Base-by-base conservation (phyloP, 2,888 invertebrate species). In the Agrotis clavis region DNA sequence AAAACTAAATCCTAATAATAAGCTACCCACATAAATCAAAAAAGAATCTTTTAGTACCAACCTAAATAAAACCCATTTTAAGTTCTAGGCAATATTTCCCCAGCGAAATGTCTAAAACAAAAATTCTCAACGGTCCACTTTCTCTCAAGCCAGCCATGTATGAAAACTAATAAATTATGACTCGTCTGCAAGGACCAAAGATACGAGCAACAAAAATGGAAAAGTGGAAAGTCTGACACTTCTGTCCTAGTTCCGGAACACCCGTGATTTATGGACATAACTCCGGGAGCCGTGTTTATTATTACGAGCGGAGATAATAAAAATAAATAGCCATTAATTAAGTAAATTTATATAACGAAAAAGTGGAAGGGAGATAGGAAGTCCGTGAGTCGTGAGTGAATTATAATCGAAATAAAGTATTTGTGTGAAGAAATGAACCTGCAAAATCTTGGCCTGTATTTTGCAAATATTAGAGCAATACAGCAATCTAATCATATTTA, bases 251-350 rank as follows among this genome's bases (percentile, higher is more conserved):
- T 72, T 74, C 62, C 74, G 75, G 75, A 77, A 83, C 67, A 71
- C 54, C 68, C 45, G 80, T 90, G 90, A 91, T 90, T 91, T 91
- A 91, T 91, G 86, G 86, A 85, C 79, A 77, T 66, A 88, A 82
- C 84, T 86, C 77, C 56, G 30, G 74, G 76, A 68, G 57, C 69
- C 66, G 67, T 85, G 88, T 89, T 89, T 89, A 87, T 90, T 89
- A 87, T 88, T 87, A 85, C 82, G 80, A 83, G 73, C 82, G 66
- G 71, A 84, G 81, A 87, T 86, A 85, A 89, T 65, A 80, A 85
- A 67, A 77, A 86, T 85, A 86, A 86, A 86, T 83, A 86, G 84
- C 81, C 83, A 76, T 82, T 81, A 86, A 84, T 77, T 86, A 61
- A 48, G 61, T 50, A 66, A 67, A 71, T 59, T 59, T 57, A 35